These are phyloP conservation scores for Peromyscus californicus DNA, from an alignment of 2,113 vertebrate species.

Conservation along the genomic window DNA sequence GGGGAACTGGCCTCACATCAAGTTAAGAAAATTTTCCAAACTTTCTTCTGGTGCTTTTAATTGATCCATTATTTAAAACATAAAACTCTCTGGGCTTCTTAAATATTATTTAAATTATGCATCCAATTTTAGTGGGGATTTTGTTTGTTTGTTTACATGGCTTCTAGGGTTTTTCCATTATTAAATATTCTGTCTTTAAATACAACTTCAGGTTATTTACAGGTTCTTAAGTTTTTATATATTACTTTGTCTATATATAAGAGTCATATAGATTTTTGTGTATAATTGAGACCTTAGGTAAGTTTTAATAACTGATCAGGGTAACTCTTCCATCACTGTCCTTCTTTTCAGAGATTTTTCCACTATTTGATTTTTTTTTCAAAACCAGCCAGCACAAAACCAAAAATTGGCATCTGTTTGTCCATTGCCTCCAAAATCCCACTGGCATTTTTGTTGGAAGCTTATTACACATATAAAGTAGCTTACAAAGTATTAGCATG, in stretches of 20 bases:
- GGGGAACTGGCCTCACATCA: background rate
- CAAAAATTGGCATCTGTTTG: background rate
- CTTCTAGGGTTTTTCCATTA: background rate
- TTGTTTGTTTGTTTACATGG: background rate
- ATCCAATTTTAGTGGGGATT: background rate
- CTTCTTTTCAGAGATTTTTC: background rate
- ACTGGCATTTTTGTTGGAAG: slow-evolving; percentile 47
- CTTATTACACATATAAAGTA: slow-evolving; percentile 56
- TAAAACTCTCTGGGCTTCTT: background rate
- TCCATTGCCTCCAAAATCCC: background rate
- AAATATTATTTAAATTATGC: background rate
- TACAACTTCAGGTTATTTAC: background rate
- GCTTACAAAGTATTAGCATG: slow-evolving; percentile 25
- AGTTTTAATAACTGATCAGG: background rate
- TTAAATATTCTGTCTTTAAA: slow-evolving; percentile 9
- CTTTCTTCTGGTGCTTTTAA: background rate
- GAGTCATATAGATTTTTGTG: background rate
- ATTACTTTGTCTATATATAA: background rate
- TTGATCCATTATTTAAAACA: slow-evolving; percentile 1
- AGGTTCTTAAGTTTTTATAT: background rate
- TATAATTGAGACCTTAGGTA: background rate
- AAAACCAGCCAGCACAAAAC: background rate
- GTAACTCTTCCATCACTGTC: background rate
- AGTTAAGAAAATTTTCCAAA: background rate
- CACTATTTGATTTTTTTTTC: slow-evolving; percentile 26